Base-by-base conservation (phyloP, 2,888 invertebrate genomes). In the Pristionchus entomophagus region DNA sequence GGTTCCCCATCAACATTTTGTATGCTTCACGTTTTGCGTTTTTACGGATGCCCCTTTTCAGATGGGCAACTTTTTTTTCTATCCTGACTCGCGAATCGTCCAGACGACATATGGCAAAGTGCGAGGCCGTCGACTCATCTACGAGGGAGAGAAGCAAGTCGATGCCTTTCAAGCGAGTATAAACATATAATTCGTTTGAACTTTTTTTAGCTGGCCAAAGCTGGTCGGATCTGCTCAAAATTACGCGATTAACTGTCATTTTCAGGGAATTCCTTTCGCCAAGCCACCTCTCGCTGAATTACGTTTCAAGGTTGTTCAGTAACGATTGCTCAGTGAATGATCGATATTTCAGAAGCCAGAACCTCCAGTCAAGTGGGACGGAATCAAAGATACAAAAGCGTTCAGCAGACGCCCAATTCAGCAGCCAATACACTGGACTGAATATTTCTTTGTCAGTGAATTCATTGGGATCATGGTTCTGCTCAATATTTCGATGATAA, bases 181-280 rank as follows among this genome's bases (percentile, higher is more conserved):
- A n/a, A n/a, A n/a, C n/a, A n/a, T n/a, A n/a, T n/a, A n/a, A n/a
- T n/a, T n/a, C n/a, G n/a, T n/a, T n/a, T n/a, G n/a, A n/a, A n/a
- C n/a, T n/a, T n/a, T n/a, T n/a, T n/a, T n/a, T n/a, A n/a, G n/a
- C n/a, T n/a, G n/a, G n/a, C n/a, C n/a, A n/a, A n/a, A n/a, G n/a
- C n/a, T n/a, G n/a, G 10, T 1, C n/a, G n/a, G 19, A n/a, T 59
- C 56, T 6, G 19, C n/a, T n/a, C 10, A 10, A 10, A 10, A 59
- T 59, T 17, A 10, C 2, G 19, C n/a, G 8, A n/a, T n/a, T 10
- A n/a, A 10, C n/a, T 29, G 26, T 12, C 14, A 1, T 10, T 29
- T 77, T 41, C 77, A 77, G 77, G 77, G 77, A 8, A 77, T 77
- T 14, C 77, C 77, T 3, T 77, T 49, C 45, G 77, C 77, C 3